A percentile compares a stretch with the other conserved stretches of the same genome.
Evolutionary conservation across 64 coral and sea anemone genomes (phyloP).

Genomic region (Stichodactyla mertensii): DNA sequence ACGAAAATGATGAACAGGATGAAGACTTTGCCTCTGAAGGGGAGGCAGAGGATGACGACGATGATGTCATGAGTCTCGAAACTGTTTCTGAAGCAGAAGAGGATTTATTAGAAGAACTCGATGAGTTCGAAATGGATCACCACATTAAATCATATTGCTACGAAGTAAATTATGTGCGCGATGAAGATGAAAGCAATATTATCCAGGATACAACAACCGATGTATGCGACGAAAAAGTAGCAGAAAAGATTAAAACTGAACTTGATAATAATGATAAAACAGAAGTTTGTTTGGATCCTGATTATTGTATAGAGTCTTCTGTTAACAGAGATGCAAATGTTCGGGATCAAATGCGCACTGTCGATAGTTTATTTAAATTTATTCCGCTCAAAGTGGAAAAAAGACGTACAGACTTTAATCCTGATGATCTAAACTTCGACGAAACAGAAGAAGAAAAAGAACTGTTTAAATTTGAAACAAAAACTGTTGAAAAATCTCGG

Average conservation of each 20-base stretch:
- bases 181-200: conserved; percentile 12
- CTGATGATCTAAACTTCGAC: conserved; percentile 35
- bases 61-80: conserved; percentile 49
- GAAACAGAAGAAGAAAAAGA: conserved; percentile 20
- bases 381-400: conserved; percentile 9
- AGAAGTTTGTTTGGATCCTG: background rate
- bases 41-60: conserved; percentile 30
- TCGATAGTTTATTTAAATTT: conserved; percentile 2
- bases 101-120: conserved; percentile 14
- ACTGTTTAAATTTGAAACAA: conserved; percentile 13
- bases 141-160: conserved; percentile 21
- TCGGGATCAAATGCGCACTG: background rate
- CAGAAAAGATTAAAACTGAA: background rate
- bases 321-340: background rate
- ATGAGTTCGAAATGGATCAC: conserved; percentile 24
- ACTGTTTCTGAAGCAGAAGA: conserved; percentile 61
- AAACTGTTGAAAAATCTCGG: conserved; percentile 12
- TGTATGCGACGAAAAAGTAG: background rate
- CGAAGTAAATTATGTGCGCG: conserved; percentile 5
- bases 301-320: background rate
- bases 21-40: conserved; percentile 40
- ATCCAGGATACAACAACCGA: background rate
- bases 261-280: background rate
- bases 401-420: conserved; percentile 22
- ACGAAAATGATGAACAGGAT: conserved; percentile 56